Conservation (phyloP, 2,797 vertebrate species). For the Anolis apletophallus region DNA sequence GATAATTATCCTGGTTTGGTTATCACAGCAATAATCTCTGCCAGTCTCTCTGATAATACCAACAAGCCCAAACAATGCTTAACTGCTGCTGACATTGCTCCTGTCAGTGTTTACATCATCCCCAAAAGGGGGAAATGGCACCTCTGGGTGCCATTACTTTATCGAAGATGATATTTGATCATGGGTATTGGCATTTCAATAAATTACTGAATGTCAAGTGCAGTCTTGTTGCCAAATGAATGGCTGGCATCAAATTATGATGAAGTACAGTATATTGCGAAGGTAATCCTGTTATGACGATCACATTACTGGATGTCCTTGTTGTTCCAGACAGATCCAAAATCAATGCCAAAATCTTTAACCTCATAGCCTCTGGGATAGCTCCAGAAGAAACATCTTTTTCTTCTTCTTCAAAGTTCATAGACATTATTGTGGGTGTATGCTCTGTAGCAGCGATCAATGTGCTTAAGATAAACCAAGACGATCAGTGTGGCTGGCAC, state of each 20-base stretch:
- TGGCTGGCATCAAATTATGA: neutral
- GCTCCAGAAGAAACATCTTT: neutral
- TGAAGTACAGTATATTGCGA: neutral
- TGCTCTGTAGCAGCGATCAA: neutral
- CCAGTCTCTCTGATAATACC: neutral
- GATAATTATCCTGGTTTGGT: neutral
- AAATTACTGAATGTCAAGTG: neutral
- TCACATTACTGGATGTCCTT: neutral
- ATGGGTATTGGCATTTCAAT: neutral
- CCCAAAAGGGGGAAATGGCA: neutral
- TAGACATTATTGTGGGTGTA: neutral
- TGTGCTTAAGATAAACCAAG: neutral
- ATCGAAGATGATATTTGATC: neutral
- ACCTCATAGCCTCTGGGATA: neutral
- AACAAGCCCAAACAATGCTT: neutral
- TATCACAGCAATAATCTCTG: neutral
- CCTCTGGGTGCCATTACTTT: neutral
- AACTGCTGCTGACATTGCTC: neutral
- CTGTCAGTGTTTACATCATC: neutral
- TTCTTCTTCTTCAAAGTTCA: neutral
- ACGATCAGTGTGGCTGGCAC: neutral
- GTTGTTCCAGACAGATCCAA: neutral
- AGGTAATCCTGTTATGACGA: neutral
- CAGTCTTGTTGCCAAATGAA: neutral
- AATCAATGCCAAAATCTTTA: neutral